phyloP scores from a whole-genome alignment of 2,888 invertebrate genomes.

The Aporophyla nigra region DNA sequence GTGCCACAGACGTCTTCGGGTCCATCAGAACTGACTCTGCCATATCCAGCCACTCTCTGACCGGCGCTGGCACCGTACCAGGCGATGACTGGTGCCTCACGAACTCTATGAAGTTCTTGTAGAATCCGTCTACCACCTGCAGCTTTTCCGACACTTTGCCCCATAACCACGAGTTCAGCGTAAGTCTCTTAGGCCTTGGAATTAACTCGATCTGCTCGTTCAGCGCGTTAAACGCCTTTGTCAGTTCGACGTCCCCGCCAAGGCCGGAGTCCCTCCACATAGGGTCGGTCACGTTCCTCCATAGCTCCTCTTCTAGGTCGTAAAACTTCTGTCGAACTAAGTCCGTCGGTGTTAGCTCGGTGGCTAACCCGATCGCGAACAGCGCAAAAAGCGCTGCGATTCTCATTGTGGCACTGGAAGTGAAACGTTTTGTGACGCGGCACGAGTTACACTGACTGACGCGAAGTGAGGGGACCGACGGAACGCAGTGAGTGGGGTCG shows the following conservation, averaged over 20 bases:
- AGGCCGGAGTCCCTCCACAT: conserved; percentile 80
- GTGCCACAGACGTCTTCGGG: conserved; percentile 90
- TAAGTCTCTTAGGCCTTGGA: conserved; percentile 76
- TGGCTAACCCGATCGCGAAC: conserved; percentile 75
- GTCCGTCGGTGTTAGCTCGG: conserved; percentile 89
- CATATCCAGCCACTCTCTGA: conserved; percentile 91
- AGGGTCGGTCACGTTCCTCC: conserved; percentile 85
- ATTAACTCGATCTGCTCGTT: conserved; percentile 87
- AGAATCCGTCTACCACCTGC: conserved; percentile 92
- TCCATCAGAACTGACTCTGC: conserved; percentile 93
- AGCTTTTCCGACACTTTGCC: conserved; percentile 91
- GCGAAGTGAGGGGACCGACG: conserved; percentile 79
- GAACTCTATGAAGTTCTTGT: conserved; percentile 92
- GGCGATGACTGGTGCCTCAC: conserved; percentile 85
- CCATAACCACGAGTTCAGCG: conserved; percentile 92
- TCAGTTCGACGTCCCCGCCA: conserved; percentile 90
- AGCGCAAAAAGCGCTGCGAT: conserved; percentile 81
- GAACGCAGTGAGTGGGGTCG: conserved; percentile 77
- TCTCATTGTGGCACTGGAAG: conserved; percentile 76
- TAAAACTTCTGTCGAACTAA: conserved; percentile 91
- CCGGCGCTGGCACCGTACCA: conserved; percentile 82
- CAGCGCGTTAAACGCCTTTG: conserved; percentile 90
- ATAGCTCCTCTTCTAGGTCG: conserved; percentile 89
- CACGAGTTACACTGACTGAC: conserved; percentile 78
- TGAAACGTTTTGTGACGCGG: conserved; percentile 77